Conservation (phyloP, 2,888 invertebrate genomes). For the Biston betularia region DNA sequence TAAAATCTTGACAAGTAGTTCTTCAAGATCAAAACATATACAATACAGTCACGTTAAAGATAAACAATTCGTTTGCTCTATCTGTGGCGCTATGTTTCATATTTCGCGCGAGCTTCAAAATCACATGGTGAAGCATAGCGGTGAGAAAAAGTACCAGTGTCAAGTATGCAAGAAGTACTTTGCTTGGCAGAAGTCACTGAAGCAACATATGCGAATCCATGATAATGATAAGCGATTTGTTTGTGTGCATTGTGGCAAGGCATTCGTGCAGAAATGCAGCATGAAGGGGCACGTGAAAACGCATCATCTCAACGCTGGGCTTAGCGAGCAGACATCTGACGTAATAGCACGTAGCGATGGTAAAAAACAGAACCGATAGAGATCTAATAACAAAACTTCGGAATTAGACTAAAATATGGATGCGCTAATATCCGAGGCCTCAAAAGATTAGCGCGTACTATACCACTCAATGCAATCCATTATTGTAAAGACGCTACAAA, state of each 20-base stretch:
- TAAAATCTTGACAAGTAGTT: slow-evolving; percentile 67
- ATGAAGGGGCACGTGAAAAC: slow-evolving; percentile 71
- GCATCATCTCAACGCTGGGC: slow-evolving; percentile 49
- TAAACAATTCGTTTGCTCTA: not conserved
- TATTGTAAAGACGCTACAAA: too few relatives aligned
- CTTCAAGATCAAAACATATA: slow-evolving; percentile 71
- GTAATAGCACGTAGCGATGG: too few relatives aligned
- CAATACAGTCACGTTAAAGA: slow-evolving; percentile 64
- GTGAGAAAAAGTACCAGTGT: slow-evolving; percentile 58
- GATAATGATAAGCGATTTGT: slow-evolving; percentile 75
- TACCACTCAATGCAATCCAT: too few relatives aligned
- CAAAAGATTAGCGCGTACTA: too few relatives aligned
- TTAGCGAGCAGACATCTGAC: not conserved
- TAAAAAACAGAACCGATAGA: not conserved
- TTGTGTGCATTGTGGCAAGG: slow-evolving; percentile 72
- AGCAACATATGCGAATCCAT: slow-evolving; percentile 72
- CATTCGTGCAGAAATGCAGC: slow-evolving; percentile 75
- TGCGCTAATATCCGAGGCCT: too few relatives aligned
- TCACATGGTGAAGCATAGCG: slow-evolving; percentile 69
- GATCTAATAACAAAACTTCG: not conserved
- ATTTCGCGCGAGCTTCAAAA: slow-evolving; percentile 55
- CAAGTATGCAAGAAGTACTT: slow-evolving; percentile 44
- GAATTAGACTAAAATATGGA: not conserved
- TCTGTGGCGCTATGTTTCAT: slow-evolving; percentile 6
- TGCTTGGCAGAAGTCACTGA: slow-evolving; percentile 65